A percentile compares a stretch with the other conserved stretches of the same genome.
Conservation (phyloP, 2,797 vertebrate genomes). For the Pangasius larnaudii region DNA sequence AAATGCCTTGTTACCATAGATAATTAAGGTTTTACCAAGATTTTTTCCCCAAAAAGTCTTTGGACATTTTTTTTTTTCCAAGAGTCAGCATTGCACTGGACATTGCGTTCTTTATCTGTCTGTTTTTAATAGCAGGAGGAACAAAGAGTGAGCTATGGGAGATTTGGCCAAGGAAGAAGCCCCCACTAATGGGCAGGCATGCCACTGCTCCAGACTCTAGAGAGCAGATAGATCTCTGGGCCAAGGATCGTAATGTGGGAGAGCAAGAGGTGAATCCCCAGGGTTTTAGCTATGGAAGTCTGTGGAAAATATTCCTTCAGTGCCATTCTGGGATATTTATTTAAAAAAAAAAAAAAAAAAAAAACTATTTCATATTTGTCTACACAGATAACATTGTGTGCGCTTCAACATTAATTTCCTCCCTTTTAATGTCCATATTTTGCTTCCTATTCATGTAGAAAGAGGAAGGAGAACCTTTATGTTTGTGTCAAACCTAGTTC, state of each 20-base stretch:
- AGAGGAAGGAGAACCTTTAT: conserved; percentile 51
- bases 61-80: neutral
- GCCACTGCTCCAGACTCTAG: conserved; percentile 29
- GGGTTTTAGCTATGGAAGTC: conserved; percentile 13
- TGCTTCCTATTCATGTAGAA: conserved; percentile 33
- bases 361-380: neutral
- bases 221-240: conserved; percentile 16
- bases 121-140: conserved; percentile 58
- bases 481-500: conserved; percentile 22
- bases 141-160: conserved; percentile 44
- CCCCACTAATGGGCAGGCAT: conserved; percentile 29
- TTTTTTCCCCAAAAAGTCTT: neutral
- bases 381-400: conserved; percentile 1
- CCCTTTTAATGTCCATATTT: neutral
- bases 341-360: neutral
- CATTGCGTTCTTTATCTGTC: conserved; percentile 56
- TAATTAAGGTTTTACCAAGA: neutral
- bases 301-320: conserved; percentile 41
- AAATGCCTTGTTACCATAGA: neutral
- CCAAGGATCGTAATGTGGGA: conserved; percentile 12
- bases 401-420: neutral
- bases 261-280: conserved; percentile 31
- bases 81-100: conserved; percentile 32
- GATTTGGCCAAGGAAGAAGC: conserved; percentile 18
- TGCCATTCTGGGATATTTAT: neutral